Evolutionary conservation across 2,888 invertebrate genomes (phyloP), one percentile per base, ranked within the genome.

Genomic region (Lepidocyrtoides sp.): DNA sequence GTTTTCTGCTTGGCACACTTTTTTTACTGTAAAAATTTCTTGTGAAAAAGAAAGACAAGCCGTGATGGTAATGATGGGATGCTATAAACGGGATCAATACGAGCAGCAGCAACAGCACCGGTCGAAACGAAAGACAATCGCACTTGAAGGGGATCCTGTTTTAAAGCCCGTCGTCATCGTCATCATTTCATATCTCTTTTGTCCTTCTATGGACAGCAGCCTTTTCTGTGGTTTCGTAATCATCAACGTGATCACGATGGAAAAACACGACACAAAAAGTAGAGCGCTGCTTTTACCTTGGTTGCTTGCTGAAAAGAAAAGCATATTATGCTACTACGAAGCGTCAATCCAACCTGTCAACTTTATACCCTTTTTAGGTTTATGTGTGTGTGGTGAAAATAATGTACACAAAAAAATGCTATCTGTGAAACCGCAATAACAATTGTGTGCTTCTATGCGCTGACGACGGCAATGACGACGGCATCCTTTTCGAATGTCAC

Each of bases 311-410:
- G 54, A 14, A 54, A 54, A 17, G n/a, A 12, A 54, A 54, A 54
- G 7, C n/a, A n/a, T n/a, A n/a, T n/a, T n/a, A n/a, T n/a, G n/a
- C n/a, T n/a, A n/a, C n/a, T n/a, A n/a, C n/a, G n/a, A n/a, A n/a
- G n/a, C 26, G 60, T 60, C 60, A 60, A 60, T 60, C 60, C 3
- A 23, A 12, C 10, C 60, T 60, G 60, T 60, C 60, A 60, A 60
- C 23, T 26, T 17, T 2, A 57, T 5, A 12, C 23, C 7, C 8
- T 60, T 26, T 26, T n/a, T n/a, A n/a, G n/a, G n/a, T n/a, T n/a
- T n/a, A n/a, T n/a, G n/a, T n/a, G n/a, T n/a, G n/a, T n/a, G n/a
- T n/a, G n/a, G n/a, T n/a, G n/a, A 51, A 51, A 51, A 51, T 51
- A 14, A n/a, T 10, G n/a, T n/a, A 51, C 14, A n/a, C n/a, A n/a